Base-by-base conservation (phyloP, 2,888 invertebrate genomes). In the Euphydryas editha region DNA sequence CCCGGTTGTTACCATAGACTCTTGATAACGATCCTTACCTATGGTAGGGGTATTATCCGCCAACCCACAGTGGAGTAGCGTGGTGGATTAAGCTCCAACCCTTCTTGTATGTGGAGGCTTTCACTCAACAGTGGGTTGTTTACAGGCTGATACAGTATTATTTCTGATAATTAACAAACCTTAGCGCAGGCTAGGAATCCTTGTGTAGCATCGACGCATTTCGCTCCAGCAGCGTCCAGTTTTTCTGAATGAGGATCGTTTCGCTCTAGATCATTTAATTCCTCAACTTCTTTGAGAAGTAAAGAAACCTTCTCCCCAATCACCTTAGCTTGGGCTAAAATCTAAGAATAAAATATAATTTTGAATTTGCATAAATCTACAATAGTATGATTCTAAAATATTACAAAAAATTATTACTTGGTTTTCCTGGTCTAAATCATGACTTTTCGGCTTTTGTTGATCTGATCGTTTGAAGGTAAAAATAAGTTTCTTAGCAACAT, bases 401-500 rank as follows among this genome's bases (percentile, higher is more conserved):
- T 36, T 44, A 15, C 5, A 44, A 39, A 13, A 39, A 36, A 30
- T 17, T 2, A 46, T 79, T 63, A 82, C 84, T 72, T 87, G 81
- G 24, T 84, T 83, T 1, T 82, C 77, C 24, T 74, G 76, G 8
- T 79, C 77, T 1, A 78, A 73, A 0, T 68, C 67, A 15, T 78
- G 75, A 0, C 74, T 76, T 1, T 81, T 78, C 15, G 42, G 42
- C 2, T 24, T 67, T 6, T 36, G 56, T 17, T 24, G 55, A 49
- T 54, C 20, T 36, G 70, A 21, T 44, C 64, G 61, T 10, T 67
- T 58, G 59, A 90, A 83, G 1, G 78, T 83, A 64, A 84, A 89
- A n/a, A 86, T 72, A 24, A 91, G 71, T 61, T 81, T 83, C 1
- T 81, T 81, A 0, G 90, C 82, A 0, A 78, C 75, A 0, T 82